Evolutionary conservation across 2,797 vertebrate genomes (phyloP).

Genomic region (Xenopus petersii): DNA sequence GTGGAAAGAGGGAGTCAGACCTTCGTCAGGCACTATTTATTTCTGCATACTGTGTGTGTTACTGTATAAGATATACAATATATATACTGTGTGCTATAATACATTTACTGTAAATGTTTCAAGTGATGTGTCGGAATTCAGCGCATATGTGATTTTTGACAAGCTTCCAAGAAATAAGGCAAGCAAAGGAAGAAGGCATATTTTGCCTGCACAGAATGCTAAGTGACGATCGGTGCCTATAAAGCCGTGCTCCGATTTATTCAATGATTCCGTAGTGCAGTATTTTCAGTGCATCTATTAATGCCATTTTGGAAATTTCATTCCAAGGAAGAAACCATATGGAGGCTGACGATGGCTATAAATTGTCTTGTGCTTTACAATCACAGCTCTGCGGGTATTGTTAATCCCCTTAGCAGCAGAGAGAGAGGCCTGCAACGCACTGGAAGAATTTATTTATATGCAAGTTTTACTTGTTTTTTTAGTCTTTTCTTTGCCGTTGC

Average conservation of each 20-base stretch:
- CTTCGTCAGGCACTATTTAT: no score
- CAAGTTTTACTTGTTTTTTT: no score
- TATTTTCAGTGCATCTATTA: slow-evolving; percentile 30
- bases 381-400: slow-evolving; percentile 9
- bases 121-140: no score
- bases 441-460: not conserved
- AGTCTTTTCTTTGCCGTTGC: no score
- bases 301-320: slow-evolving; percentile 28
- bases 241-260: slow-evolving; percentile 22
- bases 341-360: slow-evolving; percentile 23
- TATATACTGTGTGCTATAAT: no score
- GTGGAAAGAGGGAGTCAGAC: no score
- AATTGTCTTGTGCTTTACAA: slow-evolving; percentile 36
- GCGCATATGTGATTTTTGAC: no score
- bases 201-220: slow-evolving; percentile 13
- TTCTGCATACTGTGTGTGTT: no score
- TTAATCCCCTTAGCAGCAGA: slow-evolving; percentile 14
- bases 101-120: no score
- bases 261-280: slow-evolving; percentile 14
- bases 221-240: slow-evolving; percentile 2
- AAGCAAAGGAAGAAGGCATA: no score
- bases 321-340: slow-evolving; percentile 24
- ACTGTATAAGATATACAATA: no score
- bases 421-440: not conserved
- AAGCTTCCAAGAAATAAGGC: no score